These are phyloP conservation scores for Mythimna lalbum DNA, from an alignment of 2,888 invertebrate genomes.

Conservation along the genomic window DNA sequence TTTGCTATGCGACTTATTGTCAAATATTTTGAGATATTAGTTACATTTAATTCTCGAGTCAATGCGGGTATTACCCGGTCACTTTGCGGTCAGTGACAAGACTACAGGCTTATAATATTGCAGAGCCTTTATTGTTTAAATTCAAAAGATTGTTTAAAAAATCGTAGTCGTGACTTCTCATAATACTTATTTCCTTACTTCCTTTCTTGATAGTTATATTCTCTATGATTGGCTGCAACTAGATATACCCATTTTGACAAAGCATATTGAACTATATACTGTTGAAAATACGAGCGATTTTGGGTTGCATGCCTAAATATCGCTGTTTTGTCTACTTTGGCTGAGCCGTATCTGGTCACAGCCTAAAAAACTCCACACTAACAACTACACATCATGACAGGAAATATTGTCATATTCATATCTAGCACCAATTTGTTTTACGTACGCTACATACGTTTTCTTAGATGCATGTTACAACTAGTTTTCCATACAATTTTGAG, in stretches of 20 bases:
- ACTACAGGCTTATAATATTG: conserved; percentile 31
- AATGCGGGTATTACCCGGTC: not conserved
- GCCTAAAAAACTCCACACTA: not conserved
- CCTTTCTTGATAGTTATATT: conserved; percentile 1
- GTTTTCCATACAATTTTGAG: conserved; percentile 14
- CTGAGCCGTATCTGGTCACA: not conserved
- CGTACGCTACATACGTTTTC: conserved; percentile 35
- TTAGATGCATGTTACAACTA: conserved; percentile 14
- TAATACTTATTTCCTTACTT: conserved; percentile 36
- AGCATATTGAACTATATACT: not conserved
- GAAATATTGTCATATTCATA: conserved; percentile 5
- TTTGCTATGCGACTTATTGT: conserved; percentile 15
- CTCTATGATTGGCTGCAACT: conserved; percentile 8
- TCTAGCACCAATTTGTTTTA: conserved; percentile 42
- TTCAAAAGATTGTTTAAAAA: conserved; percentile 15
- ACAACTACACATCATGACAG: conserved; percentile 30
- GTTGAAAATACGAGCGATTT: too few relatives aligned
- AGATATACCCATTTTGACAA: not conserved
- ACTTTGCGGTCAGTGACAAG: not conserved
- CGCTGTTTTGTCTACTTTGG: too few relatives aligned
- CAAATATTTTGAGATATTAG: not conserved
- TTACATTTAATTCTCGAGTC: conserved; percentile 1
- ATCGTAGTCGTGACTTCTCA: conserved; percentile 8
- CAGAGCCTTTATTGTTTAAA: conserved; percentile 1
- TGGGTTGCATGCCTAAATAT: not conserved